These are phyloP conservation scores for Hippocampus abdominalis DNA, from an alignment of 2,113 vertebrate genomes.

Conservation along the genomic window DNA sequence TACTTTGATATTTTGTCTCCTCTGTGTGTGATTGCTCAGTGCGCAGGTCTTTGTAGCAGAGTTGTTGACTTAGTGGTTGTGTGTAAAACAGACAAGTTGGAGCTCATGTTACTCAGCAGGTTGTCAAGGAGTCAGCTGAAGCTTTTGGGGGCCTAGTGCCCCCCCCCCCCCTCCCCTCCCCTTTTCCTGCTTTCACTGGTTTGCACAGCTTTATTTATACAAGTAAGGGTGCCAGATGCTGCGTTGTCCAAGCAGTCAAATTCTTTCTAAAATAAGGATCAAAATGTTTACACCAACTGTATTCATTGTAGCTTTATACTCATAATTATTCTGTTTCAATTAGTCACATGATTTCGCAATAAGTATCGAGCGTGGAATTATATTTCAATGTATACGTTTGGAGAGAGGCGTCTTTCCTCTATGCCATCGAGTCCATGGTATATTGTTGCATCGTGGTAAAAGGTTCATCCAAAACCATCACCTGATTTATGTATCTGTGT, in stretches of 20 bases:
- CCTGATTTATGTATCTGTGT: no score
- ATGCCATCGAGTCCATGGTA: no score
- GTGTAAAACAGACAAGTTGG: background rate
- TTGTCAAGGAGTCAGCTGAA: slow-evolving; percentile 12
- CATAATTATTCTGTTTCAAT: background rate
- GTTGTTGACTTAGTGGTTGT: slow-evolving; percentile 3
- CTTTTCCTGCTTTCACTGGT: background rate
- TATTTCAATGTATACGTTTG: no score
- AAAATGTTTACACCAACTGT: background rate
- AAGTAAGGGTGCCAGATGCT: slow-evolving; percentile 3
- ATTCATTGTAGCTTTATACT: background rate
- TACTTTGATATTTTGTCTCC: background rate
- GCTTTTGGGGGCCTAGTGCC: slow-evolving; percentile 6
- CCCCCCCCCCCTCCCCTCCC: background rate
- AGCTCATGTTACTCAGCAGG: slow-evolving; percentile 10
- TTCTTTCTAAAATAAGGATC: background rate
- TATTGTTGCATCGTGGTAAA: no score
- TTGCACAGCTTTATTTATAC: slow-evolving; percentile 14
- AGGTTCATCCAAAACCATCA: no score
- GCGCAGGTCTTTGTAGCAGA: background rate
- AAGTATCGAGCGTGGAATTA: no score
- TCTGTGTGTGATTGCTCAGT: background rate
- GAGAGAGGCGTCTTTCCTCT: no score
- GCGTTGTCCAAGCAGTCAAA: background rate
- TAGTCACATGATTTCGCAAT: no score